A percentile compares a stretch with the other conserved stretches of the same genome.
These are phyloP conservation scores for Sipha flava DNA, from an alignment of 1,140 invertebrate species.

Conservation along the genomic window DNA sequence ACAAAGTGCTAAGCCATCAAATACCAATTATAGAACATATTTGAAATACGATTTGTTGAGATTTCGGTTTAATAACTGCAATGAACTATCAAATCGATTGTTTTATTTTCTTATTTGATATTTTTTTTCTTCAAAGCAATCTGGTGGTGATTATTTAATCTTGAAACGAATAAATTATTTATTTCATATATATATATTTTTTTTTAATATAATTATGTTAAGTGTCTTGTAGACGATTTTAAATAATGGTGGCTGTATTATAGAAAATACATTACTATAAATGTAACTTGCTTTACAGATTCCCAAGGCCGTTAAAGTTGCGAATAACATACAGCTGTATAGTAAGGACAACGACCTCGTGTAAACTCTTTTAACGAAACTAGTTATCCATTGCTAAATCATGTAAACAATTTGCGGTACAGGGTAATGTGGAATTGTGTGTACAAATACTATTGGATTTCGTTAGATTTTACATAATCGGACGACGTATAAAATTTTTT, in stretches of 20 bases:
- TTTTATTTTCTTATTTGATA: neutral
- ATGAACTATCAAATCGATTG: neutral
- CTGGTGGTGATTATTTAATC: too few species aligned
- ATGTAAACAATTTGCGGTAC: too few species aligned
- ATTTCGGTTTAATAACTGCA: neutral
- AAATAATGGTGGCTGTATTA: neutral
- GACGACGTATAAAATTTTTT: too few species aligned
- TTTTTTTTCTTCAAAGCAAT: neutral
- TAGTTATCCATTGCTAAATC: conserved; percentile 5
- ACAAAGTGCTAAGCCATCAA: too few species aligned
- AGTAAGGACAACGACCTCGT: neutral
- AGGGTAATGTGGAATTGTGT: neutral
- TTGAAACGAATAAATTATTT: too few species aligned
- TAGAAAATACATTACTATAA: neutral
- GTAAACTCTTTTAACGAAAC: neutral
- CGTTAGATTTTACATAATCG: too few species aligned
- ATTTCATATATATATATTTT: too few species aligned
- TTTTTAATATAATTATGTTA: neutral
- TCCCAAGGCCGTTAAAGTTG: neutral
- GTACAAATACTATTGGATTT: too few species aligned
- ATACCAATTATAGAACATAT: too few species aligned
- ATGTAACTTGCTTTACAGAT: neutral
- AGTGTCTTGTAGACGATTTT: neutral
- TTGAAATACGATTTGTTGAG: neutral
- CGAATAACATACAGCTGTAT: neutral